These are phyloP conservation scores for Parascotia fuliginaria DNA, from an alignment of 2,888 invertebrate species.

Conservation along the genomic window DNA sequence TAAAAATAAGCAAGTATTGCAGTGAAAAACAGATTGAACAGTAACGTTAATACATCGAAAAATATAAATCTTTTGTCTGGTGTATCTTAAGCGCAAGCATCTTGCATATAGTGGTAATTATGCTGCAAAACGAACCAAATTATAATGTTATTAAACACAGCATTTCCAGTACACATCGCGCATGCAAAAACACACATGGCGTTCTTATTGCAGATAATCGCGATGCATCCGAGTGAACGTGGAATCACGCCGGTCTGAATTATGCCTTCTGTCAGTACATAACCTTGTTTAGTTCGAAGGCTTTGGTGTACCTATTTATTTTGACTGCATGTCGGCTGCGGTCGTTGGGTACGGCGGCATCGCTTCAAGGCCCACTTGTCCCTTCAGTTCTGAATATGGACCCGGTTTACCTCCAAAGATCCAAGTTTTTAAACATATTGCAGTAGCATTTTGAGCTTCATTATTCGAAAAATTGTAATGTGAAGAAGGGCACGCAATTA, in stretches of 20 bases:
- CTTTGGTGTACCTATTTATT: slow-evolving; percentile 57
- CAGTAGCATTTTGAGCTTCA: slow-evolving; percentile 44
- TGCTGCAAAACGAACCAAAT: slow-evolving; percentile 39
- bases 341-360: slow-evolving; percentile 50
- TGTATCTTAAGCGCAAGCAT: slow-evolving; percentile 21
- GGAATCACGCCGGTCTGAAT: slow-evolving; percentile 56
- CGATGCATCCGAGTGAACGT: slow-evolving; percentile 56
- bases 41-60: slow-evolving; percentile 46
- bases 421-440: slow-evolving; percentile 56
- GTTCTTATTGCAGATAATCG: slow-evolving; percentile 52
- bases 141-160: slow-evolving; percentile 45
- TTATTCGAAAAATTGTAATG: slow-evolving; percentile 48
- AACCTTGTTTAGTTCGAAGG: slow-evolving; percentile 68
- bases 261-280: slow-evolving; percentile 48
- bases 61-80: slow-evolving; percentile 42
- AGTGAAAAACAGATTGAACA: slow-evolving; percentile 50
- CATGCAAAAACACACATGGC: slow-evolving; percentile 48
- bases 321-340: slow-evolving; percentile 61
- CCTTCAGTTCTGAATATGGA: slow-evolving; percentile 66
- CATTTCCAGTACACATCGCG: slow-evolving; percentile 31
- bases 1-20: slow-evolving; percentile 60
- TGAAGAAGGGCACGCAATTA: slow-evolving; percentile 57
- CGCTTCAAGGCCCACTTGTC: slow-evolving; percentile 71
- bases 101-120: slow-evolving; percentile 34
- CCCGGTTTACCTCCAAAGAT: slow-evolving; percentile 72